These are phyloP conservation scores for Polyploca ridens DNA, from an alignment of 2,888 invertebrate species.

Conservation along the genomic window DNA sequence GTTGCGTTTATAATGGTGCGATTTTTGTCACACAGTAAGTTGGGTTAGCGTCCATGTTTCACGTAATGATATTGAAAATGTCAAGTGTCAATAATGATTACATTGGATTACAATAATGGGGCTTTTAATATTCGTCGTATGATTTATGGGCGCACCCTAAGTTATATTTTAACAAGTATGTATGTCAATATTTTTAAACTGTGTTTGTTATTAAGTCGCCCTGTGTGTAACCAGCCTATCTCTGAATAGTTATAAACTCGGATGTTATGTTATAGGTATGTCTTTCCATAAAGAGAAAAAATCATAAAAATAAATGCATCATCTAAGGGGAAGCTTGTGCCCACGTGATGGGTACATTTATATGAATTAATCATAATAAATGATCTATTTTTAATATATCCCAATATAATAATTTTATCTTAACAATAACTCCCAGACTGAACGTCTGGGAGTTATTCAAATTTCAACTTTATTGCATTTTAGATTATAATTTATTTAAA, in stretches of 20 bases:
- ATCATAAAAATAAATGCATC: not conserved
- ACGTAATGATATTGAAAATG: not conserved
- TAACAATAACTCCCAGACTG: no score
- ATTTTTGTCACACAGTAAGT: not conserved
- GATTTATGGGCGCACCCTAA: no score
- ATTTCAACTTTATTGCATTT: conserved; percentile 17
- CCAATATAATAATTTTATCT: not conserved
- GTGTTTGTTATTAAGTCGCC: not conserved
- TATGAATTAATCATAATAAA: not conserved
- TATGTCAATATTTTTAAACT: no score
- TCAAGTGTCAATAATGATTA: not conserved
- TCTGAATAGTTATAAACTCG: not conserved
- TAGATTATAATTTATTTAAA: conserved; percentile 13
- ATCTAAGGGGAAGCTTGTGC: not conserved
- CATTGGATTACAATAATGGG: not conserved
- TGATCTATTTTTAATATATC: not conserved
- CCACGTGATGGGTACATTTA: not conserved
- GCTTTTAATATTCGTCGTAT: not conserved
- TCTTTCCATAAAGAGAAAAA: not conserved
- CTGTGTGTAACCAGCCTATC: not conserved
- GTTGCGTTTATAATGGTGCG: not conserved
- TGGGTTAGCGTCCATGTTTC: no score
- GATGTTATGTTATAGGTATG: not conserved
- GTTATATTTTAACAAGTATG: no score
- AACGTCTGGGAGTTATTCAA: conserved; percentile 3